Base-by-base conservation (phyloP, 2,113 vertebrate species). In the Anguilla rostrata region DNA sequence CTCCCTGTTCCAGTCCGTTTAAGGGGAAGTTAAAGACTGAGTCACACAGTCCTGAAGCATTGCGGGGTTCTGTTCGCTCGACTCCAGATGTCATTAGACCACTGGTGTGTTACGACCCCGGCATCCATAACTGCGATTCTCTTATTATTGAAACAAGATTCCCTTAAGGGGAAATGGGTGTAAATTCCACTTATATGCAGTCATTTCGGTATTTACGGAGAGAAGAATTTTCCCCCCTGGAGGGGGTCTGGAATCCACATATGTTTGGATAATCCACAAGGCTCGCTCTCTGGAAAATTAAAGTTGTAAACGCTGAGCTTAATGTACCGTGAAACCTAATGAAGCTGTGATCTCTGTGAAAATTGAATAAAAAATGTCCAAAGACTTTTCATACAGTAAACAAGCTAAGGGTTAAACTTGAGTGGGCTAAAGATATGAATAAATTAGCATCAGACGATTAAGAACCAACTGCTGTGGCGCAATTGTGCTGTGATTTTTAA, bases 361-460 rank as follows among this genome's bases (percentile, higher is more conserved):
- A 75, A 75, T 75, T 75, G n/a, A 75, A 75, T 75, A 34, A 75
- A 75, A 75, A 75, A 75, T 75, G 71, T 75, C n/a, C n/a, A 26
- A 75, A n/a, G 71, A n/a, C 22, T 63, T 66, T 66, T 66, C 26
- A 9, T 66, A 66, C 60, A 22, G 60, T 66, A 34, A 75, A 75
- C 71, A 75, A 12, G 71, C 71, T 75, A 26, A 75, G 71, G 71
- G 71, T 75, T 75, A 75, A 75, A 75, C 26, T 34, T 75, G 71
- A 29, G 71, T 5, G 11, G 8, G 8, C n/a, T 29, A 12, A 75
- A 75, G 12, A 75, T 34, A 34, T 34, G 71, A 75, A 75, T 75
- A 75, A 75, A 75, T 75, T 11, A 75, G 11, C 29, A 34, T 75
- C 26, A 34, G 71, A n/a, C 22, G 9, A 75, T 75, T 75, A 75